Percentiles rank a stretch among this genome's conserved stretches.
phyloP scores from a whole-genome alignment of 2,797 vertebrate genomes.

The Masticophis lateralis region DNA sequence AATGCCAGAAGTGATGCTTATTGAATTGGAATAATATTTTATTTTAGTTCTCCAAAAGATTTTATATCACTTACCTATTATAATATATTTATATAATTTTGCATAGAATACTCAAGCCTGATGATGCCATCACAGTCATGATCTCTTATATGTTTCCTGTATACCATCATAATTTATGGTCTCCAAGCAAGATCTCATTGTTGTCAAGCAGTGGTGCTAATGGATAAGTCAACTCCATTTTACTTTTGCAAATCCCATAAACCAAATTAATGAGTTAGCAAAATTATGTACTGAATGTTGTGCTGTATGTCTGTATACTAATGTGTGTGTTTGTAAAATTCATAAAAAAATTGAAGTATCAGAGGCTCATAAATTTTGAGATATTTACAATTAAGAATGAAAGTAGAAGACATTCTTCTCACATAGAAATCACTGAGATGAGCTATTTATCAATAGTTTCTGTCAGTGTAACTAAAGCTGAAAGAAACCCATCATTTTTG shows the following conservation, averaged over 20 bases:
- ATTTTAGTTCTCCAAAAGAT: background rate
- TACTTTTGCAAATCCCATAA: background rate
- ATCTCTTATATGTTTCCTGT: background rate
- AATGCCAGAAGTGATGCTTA: background rate
- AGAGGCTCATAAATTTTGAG: background rate
- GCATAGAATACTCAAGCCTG: background rate
- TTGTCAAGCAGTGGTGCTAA: background rate
- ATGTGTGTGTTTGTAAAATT: background rate
- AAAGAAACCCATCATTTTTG: background rate
- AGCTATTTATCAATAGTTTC: background rate
- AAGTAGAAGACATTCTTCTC: background rate
- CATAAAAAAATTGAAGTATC: background rate
- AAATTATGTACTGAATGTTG: background rate
- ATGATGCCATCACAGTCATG: background rate
- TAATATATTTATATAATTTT: background rate
- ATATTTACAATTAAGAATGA: background rate
- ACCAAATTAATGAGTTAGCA: background rate
- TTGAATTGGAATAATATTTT: background rate
- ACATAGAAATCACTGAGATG: background rate
- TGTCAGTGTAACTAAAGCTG: background rate
- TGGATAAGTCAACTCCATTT: background rate
- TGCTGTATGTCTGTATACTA: background rate
- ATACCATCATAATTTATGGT: background rate
- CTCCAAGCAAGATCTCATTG: background rate
- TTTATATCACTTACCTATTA: background rate